A percentile compares a stretch with the other conserved stretches of the same genome.
Evolutionary conservation across 2,113 vertebrate species (phyloP).

Genomic region (Loxodonta africana): DNA sequence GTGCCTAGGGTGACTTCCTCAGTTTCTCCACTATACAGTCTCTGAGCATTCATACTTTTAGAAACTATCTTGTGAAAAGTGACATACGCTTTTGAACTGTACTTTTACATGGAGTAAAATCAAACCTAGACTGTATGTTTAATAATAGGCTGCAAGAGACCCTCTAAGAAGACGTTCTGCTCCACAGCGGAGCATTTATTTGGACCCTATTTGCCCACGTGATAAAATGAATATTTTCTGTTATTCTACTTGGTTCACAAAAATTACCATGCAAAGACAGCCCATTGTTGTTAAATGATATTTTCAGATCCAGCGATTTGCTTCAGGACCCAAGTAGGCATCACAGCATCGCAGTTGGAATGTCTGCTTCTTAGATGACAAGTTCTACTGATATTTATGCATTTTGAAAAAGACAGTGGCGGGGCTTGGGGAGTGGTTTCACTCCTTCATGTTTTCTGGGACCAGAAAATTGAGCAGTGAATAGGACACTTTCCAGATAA

Average conservation of each 20-base stretch:
- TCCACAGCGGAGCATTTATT: constrained; percentile 64
- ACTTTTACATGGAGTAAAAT: neutral
- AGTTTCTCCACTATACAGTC: neutral
- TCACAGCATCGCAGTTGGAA: neutral
- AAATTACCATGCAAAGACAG: constrained; percentile 32
- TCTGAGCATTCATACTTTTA: neutral
- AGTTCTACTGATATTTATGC: constrained; percentile 58
- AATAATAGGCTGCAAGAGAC: neutral
- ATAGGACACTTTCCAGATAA: constrained; percentile 71
- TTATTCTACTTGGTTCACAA: neutral
- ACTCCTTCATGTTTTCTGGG: constrained; percentile 53
- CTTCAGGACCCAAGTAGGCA: constrained; percentile 62
- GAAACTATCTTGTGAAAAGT: constrained; percentile 17
- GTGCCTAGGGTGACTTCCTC: neutral
- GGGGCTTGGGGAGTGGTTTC: neutral
- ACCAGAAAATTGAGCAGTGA: constrained; percentile 69
- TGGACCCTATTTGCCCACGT: neutral
- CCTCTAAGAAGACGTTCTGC: constrained; percentile 41
- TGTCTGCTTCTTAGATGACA: constrained; percentile 67
- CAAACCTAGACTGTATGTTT: neutral
- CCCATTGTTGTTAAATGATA: constrained; percentile 68
- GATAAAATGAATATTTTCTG: constrained; percentile 37
- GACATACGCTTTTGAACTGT: neutral
- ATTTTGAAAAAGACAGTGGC: constrained; percentile 41
- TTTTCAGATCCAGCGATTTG: constrained; percentile 61